Evolutionary conservation across 2,888 invertebrate species (phyloP).

Genomic region (Liopterus haemorrhoidalis): DNA sequence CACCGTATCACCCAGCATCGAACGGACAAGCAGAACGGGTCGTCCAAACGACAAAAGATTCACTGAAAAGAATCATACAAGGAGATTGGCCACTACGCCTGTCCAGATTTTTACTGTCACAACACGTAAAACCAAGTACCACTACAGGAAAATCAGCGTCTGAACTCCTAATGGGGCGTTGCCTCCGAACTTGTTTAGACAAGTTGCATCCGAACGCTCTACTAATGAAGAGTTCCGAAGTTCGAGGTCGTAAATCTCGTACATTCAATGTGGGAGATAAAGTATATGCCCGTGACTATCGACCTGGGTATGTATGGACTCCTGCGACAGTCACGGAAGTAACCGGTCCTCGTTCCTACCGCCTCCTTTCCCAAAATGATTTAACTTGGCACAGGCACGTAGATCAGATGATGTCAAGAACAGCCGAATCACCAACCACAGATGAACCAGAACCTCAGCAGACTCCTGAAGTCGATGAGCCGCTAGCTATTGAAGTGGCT

Average conservation of each 20-base stretch:
- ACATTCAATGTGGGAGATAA: slow-evolving; percentile 13
- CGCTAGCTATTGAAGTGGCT: too few relatives aligned
- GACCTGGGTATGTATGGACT: slow-evolving; percentile 21
- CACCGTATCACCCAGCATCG: slow-evolving; percentile 29
- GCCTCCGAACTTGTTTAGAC: slow-evolving; percentile 19
- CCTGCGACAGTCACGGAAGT: slow-evolving; percentile 20
- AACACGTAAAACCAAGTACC: slow-evolving; percentile 23
- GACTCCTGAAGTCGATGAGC: too few relatives aligned
- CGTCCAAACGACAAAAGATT: slow-evolving; percentile 28
- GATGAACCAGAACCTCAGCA: too few relatives aligned
- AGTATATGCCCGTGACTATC: slow-evolving; percentile 19
- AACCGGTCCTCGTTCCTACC: slow-evolving; percentile 26
- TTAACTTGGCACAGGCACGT: slow-evolving; percentile 19
- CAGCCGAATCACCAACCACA: too few relatives aligned
- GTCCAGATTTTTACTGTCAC: slow-evolving; percentile 22
- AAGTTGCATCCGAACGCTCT: slow-evolving; percentile 13
- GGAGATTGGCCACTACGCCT: slow-evolving; percentile 21
- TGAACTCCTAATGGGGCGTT: slow-evolving; percentile 25
- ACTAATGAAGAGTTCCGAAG: too few relatives aligned
- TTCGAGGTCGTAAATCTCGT: too few relatives aligned
- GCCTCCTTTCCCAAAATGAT: slow-evolving; percentile 10
- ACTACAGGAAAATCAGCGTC: slow-evolving; percentile 22
- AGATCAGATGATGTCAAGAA: too few relatives aligned
- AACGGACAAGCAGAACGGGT: slow-evolving; percentile 33
- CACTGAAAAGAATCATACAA: slow-evolving; percentile 18